Conservation (phyloP, 2,797 vertebrate species). For the Hippoglossus hippoglossus region DNA sequence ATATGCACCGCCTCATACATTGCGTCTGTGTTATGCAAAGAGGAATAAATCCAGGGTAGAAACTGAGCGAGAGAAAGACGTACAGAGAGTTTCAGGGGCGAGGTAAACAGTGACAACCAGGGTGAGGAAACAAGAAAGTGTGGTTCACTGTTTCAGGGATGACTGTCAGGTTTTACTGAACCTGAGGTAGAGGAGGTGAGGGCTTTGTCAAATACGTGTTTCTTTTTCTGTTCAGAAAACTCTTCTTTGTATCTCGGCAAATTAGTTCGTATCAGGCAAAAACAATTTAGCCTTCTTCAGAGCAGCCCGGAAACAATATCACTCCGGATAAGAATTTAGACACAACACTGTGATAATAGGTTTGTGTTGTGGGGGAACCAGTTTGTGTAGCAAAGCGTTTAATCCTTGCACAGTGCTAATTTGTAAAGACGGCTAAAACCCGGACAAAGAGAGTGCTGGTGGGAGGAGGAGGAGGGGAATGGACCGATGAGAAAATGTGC, state of each 20-base stretch:
- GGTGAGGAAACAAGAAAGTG: constrained; percentile 39
- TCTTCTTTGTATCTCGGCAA: constrained; percentile 21
- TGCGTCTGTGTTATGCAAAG: constrained; percentile 19
- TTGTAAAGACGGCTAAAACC: constrained; percentile 62
- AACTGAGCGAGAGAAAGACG: constrained; percentile 18
- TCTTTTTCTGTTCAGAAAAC: constrained; percentile 25
- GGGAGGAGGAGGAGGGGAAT: constrained; percentile 37
- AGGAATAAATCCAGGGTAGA: constrained; percentile 21
- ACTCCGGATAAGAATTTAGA: constrained; percentile 62
- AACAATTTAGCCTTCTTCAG: constrained; percentile 53
- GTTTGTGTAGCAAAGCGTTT: constrained; percentile 64
- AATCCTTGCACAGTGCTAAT: constrained; percentile 65
- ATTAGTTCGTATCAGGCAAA: constrained; percentile 43
- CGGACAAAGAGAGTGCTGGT: constrained; percentile 56
- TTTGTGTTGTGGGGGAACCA: constrained; percentile 49
- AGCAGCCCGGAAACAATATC: constrained; percentile 52
- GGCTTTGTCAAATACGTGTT: constrained; percentile 29
- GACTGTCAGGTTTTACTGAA: constrained; percentile 44
- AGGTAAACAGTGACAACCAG: constrained; percentile 29
- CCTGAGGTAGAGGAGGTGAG: constrained; percentile 33
- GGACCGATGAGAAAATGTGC: constrained; percentile 46
- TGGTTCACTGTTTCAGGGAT: constrained; percentile 22
- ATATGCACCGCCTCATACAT: constrained; percentile 21
- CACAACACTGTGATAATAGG: constrained; percentile 70
- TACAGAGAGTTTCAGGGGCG: not conserved